Percentiles rank a stretch among this genome's conserved stretches.
Evolutionary conservation across 2,113 vertebrate species (phyloP).

Genomic region (Sinocyclocheilus rhinocerous): DNA sequence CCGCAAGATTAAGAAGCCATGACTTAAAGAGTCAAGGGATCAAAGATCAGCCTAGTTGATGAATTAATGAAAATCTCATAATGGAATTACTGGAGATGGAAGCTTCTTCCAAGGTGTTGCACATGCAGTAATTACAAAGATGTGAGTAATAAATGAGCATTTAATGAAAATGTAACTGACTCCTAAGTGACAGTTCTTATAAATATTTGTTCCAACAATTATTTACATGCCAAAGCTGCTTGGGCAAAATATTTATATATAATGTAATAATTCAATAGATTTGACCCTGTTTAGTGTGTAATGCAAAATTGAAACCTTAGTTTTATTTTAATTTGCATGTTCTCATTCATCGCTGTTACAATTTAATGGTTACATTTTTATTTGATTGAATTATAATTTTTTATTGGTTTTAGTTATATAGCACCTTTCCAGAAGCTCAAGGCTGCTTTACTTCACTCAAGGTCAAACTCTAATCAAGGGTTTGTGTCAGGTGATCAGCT

Average conservation of each 20-base stretch:
- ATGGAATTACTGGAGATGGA: not conserved
- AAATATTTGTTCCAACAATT: not conserved
- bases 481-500: not conserved
- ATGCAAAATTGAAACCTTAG: not conserved
- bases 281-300: not conserved
- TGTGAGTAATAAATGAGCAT: not conserved
- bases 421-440: not conserved
- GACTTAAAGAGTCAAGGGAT: not conserved
- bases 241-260: not conserved
- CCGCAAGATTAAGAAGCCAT: not conserved
- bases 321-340: not conserved
- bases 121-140: conserved; percentile 1
- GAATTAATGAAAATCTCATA: not conserved
- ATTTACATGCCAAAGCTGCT: not conserved
- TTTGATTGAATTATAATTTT: not conserved
- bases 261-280: not conserved
- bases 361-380: not conserved
- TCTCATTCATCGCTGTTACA: not conserved
- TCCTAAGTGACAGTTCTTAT: not conserved
- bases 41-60: conserved; percentile 12
- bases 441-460: not conserved
- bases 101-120: not conserved
- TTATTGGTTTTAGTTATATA: not conserved
- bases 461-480: not conserved
- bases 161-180: not conserved